A percentile compares a stretch with the other conserved stretches of the same genome.
phyloP scores from a whole-genome alignment of 2,113 vertebrate genomes.

The Bujurquina vittata region DNA sequence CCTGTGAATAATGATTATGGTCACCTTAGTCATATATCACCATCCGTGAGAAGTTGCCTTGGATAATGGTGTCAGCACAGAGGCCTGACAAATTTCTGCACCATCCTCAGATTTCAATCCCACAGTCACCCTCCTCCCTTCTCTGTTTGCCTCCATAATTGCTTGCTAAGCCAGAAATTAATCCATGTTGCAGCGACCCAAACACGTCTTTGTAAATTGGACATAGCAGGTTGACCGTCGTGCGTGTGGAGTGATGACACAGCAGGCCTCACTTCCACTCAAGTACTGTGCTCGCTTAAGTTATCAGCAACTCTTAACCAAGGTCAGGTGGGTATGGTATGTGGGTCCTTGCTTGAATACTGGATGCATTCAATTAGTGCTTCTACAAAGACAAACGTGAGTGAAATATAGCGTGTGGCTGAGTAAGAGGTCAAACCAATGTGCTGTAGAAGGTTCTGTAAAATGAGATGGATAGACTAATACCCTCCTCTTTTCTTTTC shows the following conservation, averaged over 20 bases:
- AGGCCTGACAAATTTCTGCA: constrained; percentile 66
- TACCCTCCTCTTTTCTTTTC: constrained; percentile 36
- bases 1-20: constrained; percentile 71
- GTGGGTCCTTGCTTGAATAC: constrained; percentile 32
- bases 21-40: constrained; percentile 77
- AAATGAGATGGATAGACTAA: constrained; percentile 22
- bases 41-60: constrained; percentile 57
- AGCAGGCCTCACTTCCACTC: background rate
- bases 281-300: background rate
- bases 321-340: constrained; percentile 48
- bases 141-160: constrained; percentile 18
- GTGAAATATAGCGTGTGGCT: constrained; percentile 39
- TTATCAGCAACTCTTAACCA: constrained; percentile 17
- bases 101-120: constrained; percentile 46
- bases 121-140: background rate
- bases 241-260: constrained; percentile 51
- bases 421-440: constrained; percentile 1
- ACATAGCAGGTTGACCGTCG: constrained; percentile 19
- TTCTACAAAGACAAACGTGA: constrained; percentile 43
- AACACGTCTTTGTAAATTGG: constrained; percentile 45
- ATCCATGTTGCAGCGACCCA: constrained; percentile 31
- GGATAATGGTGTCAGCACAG: constrained; percentile 61
- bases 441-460: constrained; percentile 5
- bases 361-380: constrained; percentile 59
- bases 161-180: constrained; percentile 49